These are phyloP conservation scores for Daubentonia madagascariensis DNA, from an alignment of 2,113 vertebrate species.

Conservation along the genomic window DNA sequence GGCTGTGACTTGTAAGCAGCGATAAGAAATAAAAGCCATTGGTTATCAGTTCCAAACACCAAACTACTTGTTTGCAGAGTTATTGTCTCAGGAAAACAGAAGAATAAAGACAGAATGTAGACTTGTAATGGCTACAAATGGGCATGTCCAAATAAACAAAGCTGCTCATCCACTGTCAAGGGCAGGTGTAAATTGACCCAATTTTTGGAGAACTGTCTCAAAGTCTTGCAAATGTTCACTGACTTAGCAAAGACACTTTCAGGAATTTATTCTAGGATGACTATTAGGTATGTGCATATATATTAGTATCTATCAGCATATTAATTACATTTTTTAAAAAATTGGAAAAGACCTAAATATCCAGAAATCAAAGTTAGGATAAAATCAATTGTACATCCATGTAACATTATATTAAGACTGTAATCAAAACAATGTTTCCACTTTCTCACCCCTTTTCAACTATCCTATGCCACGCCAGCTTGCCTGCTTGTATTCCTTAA, in stretches of 20 bases:
- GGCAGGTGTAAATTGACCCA: not conserved
- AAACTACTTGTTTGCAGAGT: slow-evolving; percentile 61
- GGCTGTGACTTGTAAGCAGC: slow-evolving; percentile 45
- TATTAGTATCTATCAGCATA: not conserved
- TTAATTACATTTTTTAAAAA: not conserved
- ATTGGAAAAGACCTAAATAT: not conserved
- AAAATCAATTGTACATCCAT: not conserved
- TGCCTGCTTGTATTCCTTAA: not conserved
- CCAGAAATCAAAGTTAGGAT: not conserved
- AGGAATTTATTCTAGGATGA: not conserved
- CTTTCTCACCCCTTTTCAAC: not conserved
- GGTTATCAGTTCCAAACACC: slow-evolving; percentile 68
- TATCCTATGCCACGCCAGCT: not conserved
- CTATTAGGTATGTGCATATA: not conserved
- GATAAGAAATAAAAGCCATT: slow-evolving; percentile 69
- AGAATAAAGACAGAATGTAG: not conserved
- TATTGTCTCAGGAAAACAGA: slow-evolving; percentile 32
- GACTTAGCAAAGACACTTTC: not conserved
- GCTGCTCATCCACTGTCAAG: not conserved
- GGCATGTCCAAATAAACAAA: not conserved
- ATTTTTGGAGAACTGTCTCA: not conserved
- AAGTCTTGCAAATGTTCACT: not conserved
- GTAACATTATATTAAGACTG: not conserved
- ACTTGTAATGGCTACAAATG: not conserved
- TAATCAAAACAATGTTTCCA: not conserved